phyloP scores from a whole-genome alignment of 2,888 invertebrate species.

The Lithophane leautieri region DNA sequence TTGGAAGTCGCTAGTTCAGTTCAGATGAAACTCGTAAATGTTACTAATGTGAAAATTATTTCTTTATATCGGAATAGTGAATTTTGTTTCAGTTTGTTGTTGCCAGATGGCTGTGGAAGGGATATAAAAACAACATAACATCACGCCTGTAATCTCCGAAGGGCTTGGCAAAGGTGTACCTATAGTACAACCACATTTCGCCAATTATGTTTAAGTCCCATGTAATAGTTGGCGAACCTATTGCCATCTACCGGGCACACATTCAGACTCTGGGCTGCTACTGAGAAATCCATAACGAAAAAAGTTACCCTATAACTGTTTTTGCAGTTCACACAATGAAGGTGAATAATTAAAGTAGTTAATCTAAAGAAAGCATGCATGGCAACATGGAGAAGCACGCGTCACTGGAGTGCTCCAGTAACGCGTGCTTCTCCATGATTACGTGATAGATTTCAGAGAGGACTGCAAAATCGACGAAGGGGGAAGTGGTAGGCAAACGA shows the following conservation, averaged over 20 bases:
- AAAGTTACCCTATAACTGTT: not conserved
- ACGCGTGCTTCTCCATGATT: not conserved
- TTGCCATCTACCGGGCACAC: not conserved
- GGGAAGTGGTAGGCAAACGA: not conserved
- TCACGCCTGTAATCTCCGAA: not conserved
- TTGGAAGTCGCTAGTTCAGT: constrained; percentile 5
- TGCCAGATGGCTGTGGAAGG: not conserved
- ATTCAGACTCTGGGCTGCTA: not conserved
- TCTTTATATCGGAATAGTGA: not conserved
- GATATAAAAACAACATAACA: not conserved
- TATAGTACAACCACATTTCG: not conserved
- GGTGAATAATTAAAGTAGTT: not conserved
- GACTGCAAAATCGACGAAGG: not conserved
- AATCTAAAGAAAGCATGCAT: not conserved
- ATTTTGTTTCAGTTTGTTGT: not conserved
- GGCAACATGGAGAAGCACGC: too few species aligned
- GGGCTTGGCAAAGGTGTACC: not conserved
- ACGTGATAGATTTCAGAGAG: constrained; percentile 17
- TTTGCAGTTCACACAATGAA: not conserved
- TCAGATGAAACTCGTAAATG: constrained; percentile 11
- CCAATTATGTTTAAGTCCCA: not conserved
- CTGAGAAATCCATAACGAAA: not conserved
- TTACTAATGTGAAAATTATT: constrained; percentile 7
- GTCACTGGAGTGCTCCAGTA: not conserved
- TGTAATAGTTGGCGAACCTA: not conserved